A percentile compares a stretch with the other conserved stretches of the same genome.
phyloP scores from a whole-genome alignment of 2,113 vertebrate genomes.

The Gavialis gangeticus region DNA sequence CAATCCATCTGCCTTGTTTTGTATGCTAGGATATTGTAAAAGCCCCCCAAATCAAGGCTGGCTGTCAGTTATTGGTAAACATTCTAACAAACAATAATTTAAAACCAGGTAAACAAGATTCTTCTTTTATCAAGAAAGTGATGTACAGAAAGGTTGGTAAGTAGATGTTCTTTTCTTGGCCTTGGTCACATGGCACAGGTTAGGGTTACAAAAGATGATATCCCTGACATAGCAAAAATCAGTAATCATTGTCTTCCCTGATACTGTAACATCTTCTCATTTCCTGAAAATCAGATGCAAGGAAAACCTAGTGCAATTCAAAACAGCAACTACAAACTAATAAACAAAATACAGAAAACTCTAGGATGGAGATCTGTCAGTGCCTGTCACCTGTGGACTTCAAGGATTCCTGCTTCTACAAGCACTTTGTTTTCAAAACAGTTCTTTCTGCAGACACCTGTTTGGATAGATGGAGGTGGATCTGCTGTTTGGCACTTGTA shows the following conservation, averaged over 20 bases:
- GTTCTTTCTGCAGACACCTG: background rate
- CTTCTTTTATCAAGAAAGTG: background rate
- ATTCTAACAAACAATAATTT: background rate
- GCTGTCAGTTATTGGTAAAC: conserved; percentile 25
- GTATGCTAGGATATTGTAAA: background rate
- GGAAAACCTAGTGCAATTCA: background rate
- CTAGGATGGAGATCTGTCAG: background rate
- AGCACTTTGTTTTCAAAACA: background rate
- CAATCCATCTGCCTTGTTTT: background rate
- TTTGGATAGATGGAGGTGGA: background rate
- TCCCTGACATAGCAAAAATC: background rate
- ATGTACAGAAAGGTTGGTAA: background rate
- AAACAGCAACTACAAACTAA: background rate
- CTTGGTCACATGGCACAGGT: background rate
- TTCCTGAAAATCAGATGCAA: background rate
- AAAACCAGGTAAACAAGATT: background rate
- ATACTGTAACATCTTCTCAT: background rate
- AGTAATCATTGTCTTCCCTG: rapidly evolving
- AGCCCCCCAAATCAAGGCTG: background rate
- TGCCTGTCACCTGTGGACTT: background rate
- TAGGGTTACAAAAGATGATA: background rate
- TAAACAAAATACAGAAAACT: background rate
- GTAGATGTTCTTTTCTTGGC: conserved; percentile 42
- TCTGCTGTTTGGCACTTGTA: rapidly evolving
- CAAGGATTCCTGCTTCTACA: background rate